Conservation (phyloP, 2,113 vertebrate species). For the Festucalex cinctus region DNA sequence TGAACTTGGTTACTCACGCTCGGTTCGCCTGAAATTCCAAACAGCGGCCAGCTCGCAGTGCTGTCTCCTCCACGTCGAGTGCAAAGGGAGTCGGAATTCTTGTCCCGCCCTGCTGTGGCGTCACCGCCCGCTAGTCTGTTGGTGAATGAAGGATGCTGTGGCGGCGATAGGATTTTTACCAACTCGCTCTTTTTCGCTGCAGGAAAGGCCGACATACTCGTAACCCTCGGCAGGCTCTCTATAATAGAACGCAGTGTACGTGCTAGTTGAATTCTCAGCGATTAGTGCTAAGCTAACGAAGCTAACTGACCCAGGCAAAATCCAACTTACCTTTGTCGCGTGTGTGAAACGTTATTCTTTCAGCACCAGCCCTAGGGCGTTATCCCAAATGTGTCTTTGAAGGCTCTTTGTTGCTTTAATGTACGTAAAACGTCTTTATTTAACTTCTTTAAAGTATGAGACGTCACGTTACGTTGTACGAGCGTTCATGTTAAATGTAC, state of each 20-base stretch:
- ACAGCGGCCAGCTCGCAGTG: slow-evolving; percentile 50
- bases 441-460: not conserved
- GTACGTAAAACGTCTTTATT: not conserved
- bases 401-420: not conserved
- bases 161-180: not conserved
- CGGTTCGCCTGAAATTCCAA: slow-evolving; percentile 58
- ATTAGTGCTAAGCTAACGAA: not conserved
- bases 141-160: slow-evolving; percentile 2
- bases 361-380: not conserved
- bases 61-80: slow-evolving; percentile 63
- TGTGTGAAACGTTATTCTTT: not conserved
- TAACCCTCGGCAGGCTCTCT: not conserved
- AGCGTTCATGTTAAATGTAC: not conserved
- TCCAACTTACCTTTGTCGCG: not conserved
- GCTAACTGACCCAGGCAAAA: not conserved
- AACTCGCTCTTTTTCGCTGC: not conserved
- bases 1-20: slow-evolving; percentile 63
- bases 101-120: slow-evolving; percentile 50
- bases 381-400: not conserved
- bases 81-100: slow-evolving; percentile 53
- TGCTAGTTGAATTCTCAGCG: not conserved
- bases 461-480: not conserved
- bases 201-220: not conserved
- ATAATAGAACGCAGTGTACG: not conserved
- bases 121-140: slow-evolving; percentile 13